Base-by-base conservation (phyloP, 2,888 invertebrate genomes). In the Leptinotarsa rubiginosa region DNA sequence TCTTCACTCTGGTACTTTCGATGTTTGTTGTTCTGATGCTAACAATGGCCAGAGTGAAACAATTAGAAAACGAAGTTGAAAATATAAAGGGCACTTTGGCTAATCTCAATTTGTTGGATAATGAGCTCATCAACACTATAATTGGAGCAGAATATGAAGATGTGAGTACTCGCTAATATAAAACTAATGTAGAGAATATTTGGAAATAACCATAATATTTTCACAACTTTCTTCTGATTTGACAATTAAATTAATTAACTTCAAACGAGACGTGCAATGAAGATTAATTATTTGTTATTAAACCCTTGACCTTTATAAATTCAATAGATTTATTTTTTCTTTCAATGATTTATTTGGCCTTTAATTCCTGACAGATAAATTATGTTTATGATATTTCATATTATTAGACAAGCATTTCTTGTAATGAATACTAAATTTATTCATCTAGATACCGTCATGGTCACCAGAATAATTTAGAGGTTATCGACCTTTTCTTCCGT, bases 31-130 rank as follows among this genome's bases (percentile, higher is more conserved):
- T 73, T 18, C 41, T 65, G 65, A 70, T 71, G n/a, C 47, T 65
- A 13, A 72, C 72, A 20, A 47, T 78, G 56, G 47, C 68, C 12
- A 49, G 72, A 50, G 65, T 78, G 41, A 73, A 49, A 52, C 65
- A 56, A 15, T 65, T 78, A 59, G 78, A 78, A 72, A 70, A 71
- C 47, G 75, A 78, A 73, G 69, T 73, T 16, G 69, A 74, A 54
- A n/a, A 15, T 54, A 64, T 77, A 5, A 75, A 75, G 68, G 50
- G 67, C 22, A 62, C 72, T n/a, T 69, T 75, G 49, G 62, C 50
- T 22, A 65, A 59, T n/a, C 70, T 77, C 65, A 71, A 72, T 59
- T 65, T 68, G 52, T 68, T 72, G 4, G 71, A 72, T 49, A 72
- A 76, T 54, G 62, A 69, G 31, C 65, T 74, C 10, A 74, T 74